Evolutionary conservation across 2,113 vertebrate genomes (phyloP).

Genomic region (Ageneiosus marmoratus): DNA sequence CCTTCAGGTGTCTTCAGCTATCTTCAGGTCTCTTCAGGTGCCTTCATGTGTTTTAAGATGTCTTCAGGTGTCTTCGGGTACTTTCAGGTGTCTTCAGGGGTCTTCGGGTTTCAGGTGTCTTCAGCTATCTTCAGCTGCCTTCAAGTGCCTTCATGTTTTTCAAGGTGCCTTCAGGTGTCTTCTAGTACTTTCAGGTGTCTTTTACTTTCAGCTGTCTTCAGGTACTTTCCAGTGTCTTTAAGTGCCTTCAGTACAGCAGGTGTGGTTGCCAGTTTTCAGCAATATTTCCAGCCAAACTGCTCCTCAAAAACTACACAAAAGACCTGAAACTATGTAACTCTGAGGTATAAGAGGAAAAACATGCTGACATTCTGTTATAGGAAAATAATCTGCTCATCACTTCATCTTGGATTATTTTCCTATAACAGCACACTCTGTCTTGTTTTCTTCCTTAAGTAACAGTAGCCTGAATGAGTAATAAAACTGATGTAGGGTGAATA

Average conservation of each 20-base stretch:
- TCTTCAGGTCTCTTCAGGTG: too few species aligned
- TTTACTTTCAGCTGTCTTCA: too few species aligned
- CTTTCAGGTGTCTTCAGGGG: too few species aligned
- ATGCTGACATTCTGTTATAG: background rate
- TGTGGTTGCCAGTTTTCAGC: background rate
- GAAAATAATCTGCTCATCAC: background rate
- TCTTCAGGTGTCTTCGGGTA: too few species aligned
- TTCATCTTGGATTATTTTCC: background rate
- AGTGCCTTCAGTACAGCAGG: background rate
- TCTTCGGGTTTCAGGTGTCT: too few species aligned
- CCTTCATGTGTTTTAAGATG: too few species aligned
- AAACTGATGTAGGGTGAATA: background rate
- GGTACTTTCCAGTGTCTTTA: too few species aligned
- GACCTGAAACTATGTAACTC: background rate
- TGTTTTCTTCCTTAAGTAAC: background rate
- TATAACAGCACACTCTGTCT: background rate
- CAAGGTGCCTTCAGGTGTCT: too few species aligned
- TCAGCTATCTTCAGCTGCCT: too few species aligned
- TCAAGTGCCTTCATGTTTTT: too few species aligned
- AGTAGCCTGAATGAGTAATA: background rate
- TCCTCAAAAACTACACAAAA: background rate
- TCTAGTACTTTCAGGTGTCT: too few species aligned
- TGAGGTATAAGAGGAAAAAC: background rate
- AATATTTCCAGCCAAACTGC: background rate
- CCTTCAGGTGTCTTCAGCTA: too few species aligned